Base-by-base conservation (phyloP, 2,888 invertebrate genomes). In the Heliconius ethilla region DNA sequence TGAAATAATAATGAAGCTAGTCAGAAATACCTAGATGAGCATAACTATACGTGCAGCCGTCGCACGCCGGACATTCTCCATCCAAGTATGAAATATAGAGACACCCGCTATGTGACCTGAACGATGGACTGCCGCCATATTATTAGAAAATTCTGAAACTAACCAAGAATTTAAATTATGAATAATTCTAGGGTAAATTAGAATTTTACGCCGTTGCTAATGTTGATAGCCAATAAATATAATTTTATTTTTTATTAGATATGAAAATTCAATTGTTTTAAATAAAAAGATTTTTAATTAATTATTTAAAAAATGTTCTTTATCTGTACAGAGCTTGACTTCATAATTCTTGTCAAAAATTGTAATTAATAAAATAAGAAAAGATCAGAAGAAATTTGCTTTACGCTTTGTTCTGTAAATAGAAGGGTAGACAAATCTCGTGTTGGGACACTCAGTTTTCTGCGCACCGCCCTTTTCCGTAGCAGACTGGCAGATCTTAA, bases 1-100 rank as follows among this genome's bases (percentile, higher is more conserved):
- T 91, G 86, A 88, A 90, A 90, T 90, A 89, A 91, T 91, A 89
- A 91, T 90, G 90, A 90, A 90, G 87, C 86, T 84, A 85, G 87
- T 87, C 87, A 85, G 86, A 84, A 88, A 90, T 90, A 88, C 87
- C 86, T 83, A 82, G 80, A 83, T 88, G 89, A 88, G 90, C 89
- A 89, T 88, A 90, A 91, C 87, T 86, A 85, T 85, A 84, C 83
- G 86, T 83, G 84, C 81, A 84, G 82, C 81, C 85, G 84, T 87
- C 85, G 89, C 90, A 85, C 89, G 87, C 90, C 89, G 79, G 79
- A 82, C 88, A 90, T 92, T 88, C 91, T 82, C 65, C 83, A 83
- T 79, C 83, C 83, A 84, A 87, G 86, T 87, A 89, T 91, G 90
- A 91, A 91, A 90, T 91, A 90, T 91, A 87, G 85, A 86, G 86